Percentiles rank a stretch among this genome's conserved stretches.
Conservation (phyloP, 23 tunicate genomes). For the Diplosoma virens region DNA sequence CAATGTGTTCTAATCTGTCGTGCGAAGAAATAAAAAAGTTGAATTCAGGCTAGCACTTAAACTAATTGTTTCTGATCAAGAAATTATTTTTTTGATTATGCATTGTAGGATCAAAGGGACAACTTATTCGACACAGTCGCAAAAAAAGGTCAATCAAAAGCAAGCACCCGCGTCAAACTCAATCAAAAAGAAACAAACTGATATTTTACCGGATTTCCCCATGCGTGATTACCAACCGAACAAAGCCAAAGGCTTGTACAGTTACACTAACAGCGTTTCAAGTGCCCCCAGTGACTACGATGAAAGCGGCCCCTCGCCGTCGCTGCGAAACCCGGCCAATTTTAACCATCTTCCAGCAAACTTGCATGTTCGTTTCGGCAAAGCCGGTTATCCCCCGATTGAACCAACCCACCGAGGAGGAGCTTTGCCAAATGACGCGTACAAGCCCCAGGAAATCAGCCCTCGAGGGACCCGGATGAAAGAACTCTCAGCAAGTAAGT, state of each 20-base stretch:
- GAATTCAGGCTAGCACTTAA: no score
- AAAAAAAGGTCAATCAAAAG: conserved; percentile 26
- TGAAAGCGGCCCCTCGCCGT: conserved; percentile 43
- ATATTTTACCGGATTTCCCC: conserved; percentile 86
- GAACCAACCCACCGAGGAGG: conserved; percentile 32
- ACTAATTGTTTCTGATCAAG: no score
- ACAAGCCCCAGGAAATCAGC: conserved; percentile 65
- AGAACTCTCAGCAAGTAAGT: conserved; percentile 86
- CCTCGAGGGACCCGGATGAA: conserved; percentile 51
- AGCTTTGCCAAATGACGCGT: conserved; percentile 78
- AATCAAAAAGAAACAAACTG: conserved; percentile 25
- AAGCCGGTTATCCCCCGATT: neutral
- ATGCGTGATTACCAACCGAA: conserved; percentile 51
- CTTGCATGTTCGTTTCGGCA: conserved; percentile 44
- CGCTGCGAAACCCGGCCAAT: conserved; percentile 29
- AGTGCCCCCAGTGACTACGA: conserved; percentile 26
- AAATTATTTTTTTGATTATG: no score
- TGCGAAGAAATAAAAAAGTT: no score
- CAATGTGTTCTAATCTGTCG: no score
- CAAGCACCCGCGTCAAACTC: conserved; percentile 18
- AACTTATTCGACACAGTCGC: conserved; percentile 55
- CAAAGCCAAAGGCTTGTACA: neutral
- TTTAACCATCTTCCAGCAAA: conserved; percentile 16
- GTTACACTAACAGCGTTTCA: neutral
- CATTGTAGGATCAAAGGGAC: conserved; percentile 54